Conservation (phyloP, 1,140 invertebrate genomes). For the Micrasema minimum region DNA sequence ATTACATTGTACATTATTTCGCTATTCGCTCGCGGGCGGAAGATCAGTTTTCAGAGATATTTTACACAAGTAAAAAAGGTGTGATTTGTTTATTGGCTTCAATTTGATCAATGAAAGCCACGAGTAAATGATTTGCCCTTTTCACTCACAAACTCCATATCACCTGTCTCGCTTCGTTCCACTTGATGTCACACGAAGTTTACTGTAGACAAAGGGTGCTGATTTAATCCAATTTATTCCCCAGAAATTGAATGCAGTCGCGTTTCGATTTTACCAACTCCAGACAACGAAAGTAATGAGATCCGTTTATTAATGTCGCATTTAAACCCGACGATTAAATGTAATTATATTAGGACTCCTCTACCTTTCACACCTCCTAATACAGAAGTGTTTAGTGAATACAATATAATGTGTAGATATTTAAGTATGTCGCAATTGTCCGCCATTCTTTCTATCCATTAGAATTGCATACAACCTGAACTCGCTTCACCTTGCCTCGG, state of each 20-base stretch:
- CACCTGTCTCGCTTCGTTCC: slow-evolving; percentile 20
- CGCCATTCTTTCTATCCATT: no score
- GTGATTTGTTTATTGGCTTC: slow-evolving; percentile 20
- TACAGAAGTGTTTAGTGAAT: no score
- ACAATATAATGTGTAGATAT: no score
- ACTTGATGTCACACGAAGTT: slow-evolving; percentile 4
- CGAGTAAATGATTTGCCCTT: slow-evolving; percentile 10
- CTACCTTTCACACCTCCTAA: no score
- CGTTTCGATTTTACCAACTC: slow-evolving; percentile 23
- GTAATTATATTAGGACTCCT: no score
- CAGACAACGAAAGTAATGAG: slow-evolving; percentile 17
- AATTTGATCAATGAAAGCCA: neutral
- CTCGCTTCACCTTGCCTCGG: slow-evolving; percentile 2
- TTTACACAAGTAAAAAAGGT: slow-evolving; percentile 5
- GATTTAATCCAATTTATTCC: slow-evolving; percentile 34
- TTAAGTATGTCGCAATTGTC: no score
- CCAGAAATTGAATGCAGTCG: slow-evolving; percentile 17
- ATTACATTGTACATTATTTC: no score
- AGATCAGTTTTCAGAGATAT: no score
- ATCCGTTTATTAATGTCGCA: slow-evolving; percentile 13
- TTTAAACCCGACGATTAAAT: no score
- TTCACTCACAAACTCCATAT: slow-evolving; percentile 1
- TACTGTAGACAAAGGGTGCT: slow-evolving; percentile 22
- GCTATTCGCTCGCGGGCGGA: no score
- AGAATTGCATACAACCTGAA: neutral